These are phyloP conservation scores for Hemichromis elongatus DNA, from an alignment of 2,113 vertebrate species.

Conservation along the genomic window DNA sequence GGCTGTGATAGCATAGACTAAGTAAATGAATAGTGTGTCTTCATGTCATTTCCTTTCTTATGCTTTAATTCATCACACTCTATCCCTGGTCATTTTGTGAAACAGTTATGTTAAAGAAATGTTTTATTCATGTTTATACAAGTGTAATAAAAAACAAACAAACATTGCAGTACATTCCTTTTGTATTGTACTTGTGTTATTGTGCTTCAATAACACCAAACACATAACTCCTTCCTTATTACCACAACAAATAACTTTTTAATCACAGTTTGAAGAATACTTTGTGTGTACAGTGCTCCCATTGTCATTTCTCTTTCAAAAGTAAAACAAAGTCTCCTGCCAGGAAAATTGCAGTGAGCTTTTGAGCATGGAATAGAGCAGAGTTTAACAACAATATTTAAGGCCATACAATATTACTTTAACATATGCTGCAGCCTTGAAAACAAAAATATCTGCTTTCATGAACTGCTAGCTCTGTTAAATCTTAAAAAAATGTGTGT, in stretches of 20 bases:
- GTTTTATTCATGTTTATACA: background rate
- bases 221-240: background rate
- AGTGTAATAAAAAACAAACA: background rate
- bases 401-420: background rate
- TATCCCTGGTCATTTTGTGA: background rate
- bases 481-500: background rate
- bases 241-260: background rate
- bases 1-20: no score
- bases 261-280: background rate
- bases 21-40: no score
- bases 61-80: background rate
- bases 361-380: background rate
- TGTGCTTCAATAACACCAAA: background rate
- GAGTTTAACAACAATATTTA: background rate
- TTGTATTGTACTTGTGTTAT: background rate
- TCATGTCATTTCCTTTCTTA: background rate
- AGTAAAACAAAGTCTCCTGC: background rate
- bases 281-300: background rate
- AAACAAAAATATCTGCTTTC: background rate
- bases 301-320: background rate
- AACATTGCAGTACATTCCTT: background rate
- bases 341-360: background rate
- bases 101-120: background rate
- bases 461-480: background rate
- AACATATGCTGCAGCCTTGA: background rate